Evolutionary conservation across 1,140 invertebrate species (phyloP), one percentile per base, ranked within the genome.

Genomic region (Microplitis mediator): DNA sequence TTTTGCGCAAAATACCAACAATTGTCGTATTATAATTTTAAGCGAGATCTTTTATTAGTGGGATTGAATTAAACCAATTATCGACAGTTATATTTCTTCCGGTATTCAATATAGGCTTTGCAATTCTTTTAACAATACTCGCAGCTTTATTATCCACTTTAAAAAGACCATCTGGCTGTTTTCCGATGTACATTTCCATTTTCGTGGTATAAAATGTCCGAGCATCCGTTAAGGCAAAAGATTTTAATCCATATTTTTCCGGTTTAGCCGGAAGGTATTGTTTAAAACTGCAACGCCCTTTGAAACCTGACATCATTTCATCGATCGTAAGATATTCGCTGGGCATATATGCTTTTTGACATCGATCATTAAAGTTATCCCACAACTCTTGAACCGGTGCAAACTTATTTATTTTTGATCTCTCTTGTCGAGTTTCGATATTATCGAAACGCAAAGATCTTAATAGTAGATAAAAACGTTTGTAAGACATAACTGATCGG

Each of bases 1-100:
- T 83, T 80, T 85, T 84, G 11, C 80, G 69, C 34, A 86, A 54
- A 54, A 79, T 87, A 56, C 81, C 81, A 32, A 87, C 78, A 34
- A 75, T 72, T 4, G 83, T 85, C 32, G 84, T 66, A 64, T 81
- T 84, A 75, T 80, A 70, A 62, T 81, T 51, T 52, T 77, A 75
- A 34, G 80, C 68, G 34, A 85, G 78, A 66, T 83, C 74, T 45
- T 80, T 72, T 5, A 66, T 74, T 50, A 86, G 71, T 32, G 80
- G 76, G 39, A 85, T 75, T 58, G 77, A 78, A 63, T 79, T 80
- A 75, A 79, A 87, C 78, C 78, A 86, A 75, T 82, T 86, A 75
- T 86, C 83, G 34, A 82, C 75, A 8, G 82, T 87, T 11, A 86
- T 64, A 72, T 86, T 86, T 71, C 83, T 68, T 23, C 78, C 76